phyloP scores from a whole-genome alignment of 2,113 vertebrate species.

The Naja naja region DNA sequence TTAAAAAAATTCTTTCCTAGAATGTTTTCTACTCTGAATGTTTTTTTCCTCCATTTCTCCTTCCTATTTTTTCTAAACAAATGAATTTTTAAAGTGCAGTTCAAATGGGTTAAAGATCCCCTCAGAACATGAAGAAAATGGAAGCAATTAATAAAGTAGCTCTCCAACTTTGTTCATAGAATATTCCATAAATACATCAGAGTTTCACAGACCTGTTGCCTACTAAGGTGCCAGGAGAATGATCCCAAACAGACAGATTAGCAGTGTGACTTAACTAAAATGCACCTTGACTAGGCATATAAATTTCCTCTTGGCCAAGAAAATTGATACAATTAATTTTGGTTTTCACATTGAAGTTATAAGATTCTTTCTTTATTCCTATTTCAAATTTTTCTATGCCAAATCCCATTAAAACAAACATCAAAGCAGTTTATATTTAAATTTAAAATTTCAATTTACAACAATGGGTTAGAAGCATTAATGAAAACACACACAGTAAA shows the following conservation, averaged over 20 bases:
- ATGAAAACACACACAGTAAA: not conserved
- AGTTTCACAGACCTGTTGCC: slow-evolving; percentile 70
- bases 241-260: slow-evolving; percentile 67
- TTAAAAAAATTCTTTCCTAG: not conserved
- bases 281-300: slow-evolving; percentile 38
- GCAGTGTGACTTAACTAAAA: slow-evolving; percentile 60
- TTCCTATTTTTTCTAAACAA: not conserved
- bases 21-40: not conserved
- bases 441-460: not conserved
- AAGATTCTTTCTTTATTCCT: not conserved
- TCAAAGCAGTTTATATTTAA: not conserved
- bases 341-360: slow-evolving; percentile 22
- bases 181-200: slow-evolving; percentile 74
- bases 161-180: slow-evolving; percentile 66
- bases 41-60: not conserved
- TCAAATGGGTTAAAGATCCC: not conserved
- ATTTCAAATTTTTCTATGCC: not conserved
- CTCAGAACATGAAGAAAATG: not conserved
- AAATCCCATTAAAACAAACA: not conserved
- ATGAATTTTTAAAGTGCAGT: not conserved
- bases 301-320: not conserved
- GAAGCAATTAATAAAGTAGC: not conserved
- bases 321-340: slow-evolving; percentile 10
- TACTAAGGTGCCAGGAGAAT: slow-evolving; percentile 72
- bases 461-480: not conserved